Evolutionary conservation across 2,888 invertebrate genomes (phyloP).

Genomic region (Orthosia incerta): DNA sequence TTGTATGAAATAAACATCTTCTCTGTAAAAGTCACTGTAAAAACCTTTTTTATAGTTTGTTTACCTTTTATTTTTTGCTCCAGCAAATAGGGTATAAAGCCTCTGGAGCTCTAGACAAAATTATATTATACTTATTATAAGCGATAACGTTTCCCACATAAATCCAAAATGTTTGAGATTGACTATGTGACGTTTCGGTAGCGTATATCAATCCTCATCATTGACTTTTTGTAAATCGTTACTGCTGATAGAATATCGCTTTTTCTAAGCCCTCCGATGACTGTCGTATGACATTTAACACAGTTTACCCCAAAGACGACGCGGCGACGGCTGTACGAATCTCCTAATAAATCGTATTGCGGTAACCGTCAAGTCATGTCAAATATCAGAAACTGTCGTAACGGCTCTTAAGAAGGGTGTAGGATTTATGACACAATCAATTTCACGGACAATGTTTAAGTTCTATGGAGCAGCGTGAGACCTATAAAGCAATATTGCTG

Average conservation of each 20-base stretch:
- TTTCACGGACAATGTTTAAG: constrained; percentile 28
- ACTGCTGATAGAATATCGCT: not conserved
- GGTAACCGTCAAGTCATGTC: constrained; percentile 9
- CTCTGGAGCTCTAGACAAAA: too few species aligned
- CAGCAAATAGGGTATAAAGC: too few species aligned
- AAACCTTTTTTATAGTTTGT: too few species aligned
- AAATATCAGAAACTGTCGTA: constrained; percentile 16
- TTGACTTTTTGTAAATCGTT: not conserved
- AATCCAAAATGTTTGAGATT: not conserved
- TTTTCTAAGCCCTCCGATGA: not conserved
- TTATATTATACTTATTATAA: too few species aligned
- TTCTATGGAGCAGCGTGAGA: not conserved
- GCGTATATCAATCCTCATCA: not conserved
- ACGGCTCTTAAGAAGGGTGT: constrained; percentile 7
- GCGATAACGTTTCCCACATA: too few species aligned
- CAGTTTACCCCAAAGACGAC: constrained; percentile 2
- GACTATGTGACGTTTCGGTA: not conserved
- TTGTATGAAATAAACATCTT: too few species aligned
- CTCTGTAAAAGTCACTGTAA: too few species aligned
- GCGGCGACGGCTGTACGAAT: not conserved
- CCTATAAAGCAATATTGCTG: not conserved
- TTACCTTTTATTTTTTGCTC: too few species aligned
- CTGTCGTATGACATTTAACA: constrained; percentile 7
- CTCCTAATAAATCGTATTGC: constrained; percentile 16
- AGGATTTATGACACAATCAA: constrained; percentile 35